Percentiles rank a stretch among this genome's conserved stretches.
Evolutionary conservation across 2,888 invertebrate genomes (phyloP).

Genomic region (Chymomyza procnemis): DNA sequence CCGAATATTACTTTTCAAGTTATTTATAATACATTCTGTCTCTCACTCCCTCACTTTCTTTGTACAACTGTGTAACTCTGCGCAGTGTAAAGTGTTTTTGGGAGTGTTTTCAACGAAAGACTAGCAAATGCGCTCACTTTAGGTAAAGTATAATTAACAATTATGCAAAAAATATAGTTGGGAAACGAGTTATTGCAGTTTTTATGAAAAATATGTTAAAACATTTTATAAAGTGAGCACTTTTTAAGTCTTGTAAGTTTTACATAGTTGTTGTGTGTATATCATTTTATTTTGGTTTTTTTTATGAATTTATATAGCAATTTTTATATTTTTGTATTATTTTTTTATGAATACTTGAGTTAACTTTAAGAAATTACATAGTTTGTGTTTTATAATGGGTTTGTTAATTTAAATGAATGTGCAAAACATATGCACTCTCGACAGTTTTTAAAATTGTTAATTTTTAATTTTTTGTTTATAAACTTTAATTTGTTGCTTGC

Average conservation of each 20-base stretch:
- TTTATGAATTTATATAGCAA: not conserved
- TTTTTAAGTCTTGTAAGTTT: not conserved
- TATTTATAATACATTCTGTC: too few species aligned
- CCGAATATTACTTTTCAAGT: too few species aligned
- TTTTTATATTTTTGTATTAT: not conserved
- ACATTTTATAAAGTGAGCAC: too few species aligned
- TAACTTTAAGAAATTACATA: not conserved
- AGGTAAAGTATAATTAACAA: too few species aligned
- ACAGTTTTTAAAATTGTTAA: conserved; percentile 27
- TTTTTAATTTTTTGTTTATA: conserved; percentile 29
- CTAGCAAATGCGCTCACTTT: too few species aligned
- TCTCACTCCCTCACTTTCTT: too few species aligned
- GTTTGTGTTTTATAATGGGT: not conserved
- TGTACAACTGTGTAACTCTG: too few species aligned
- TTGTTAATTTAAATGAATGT: not conserved
- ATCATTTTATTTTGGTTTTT: not conserved
- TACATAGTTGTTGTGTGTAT: not conserved
- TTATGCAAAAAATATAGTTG: too few species aligned
- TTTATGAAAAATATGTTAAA: too few species aligned
- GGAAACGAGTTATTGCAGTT: too few species aligned
- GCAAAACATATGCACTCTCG: conserved; percentile 47
- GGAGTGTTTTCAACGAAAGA: too few species aligned
- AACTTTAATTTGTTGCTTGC: conserved; percentile 17
- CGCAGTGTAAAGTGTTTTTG: too few species aligned
- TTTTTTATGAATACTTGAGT: not conserved